phyloP scores from a whole-genome alignment of 1,140 invertebrate genomes.

The Leptestheria dahalacensis region DNA sequence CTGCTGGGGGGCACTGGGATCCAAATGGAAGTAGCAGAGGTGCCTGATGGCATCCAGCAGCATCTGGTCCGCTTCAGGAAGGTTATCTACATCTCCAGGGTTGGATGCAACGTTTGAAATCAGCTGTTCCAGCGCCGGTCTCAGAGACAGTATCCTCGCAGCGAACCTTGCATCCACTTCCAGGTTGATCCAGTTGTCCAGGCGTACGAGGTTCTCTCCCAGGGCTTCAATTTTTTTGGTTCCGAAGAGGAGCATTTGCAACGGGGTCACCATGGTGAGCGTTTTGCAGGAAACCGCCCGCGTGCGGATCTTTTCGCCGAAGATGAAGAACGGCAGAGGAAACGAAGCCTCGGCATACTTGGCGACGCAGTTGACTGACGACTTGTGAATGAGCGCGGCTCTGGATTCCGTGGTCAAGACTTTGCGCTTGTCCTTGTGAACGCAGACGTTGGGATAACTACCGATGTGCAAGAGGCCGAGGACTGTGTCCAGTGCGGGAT shows the following conservation, averaged over 20 bases:
- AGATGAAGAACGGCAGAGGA: conserved; percentile 90
- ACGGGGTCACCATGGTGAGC: conserved; percentile 87
- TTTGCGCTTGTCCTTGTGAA: conserved; percentile 87
- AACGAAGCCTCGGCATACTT: conserved; percentile 51
- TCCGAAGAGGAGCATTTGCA: conserved; percentile 85
- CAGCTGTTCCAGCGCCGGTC: conserved; percentile 72
- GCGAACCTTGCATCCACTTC: conserved; percentile 63
- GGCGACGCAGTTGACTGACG: conserved; percentile 88
- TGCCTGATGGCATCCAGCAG: conserved; percentile 32
- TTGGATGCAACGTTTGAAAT: conserved; percentile 59
- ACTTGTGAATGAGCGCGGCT: conserved; percentile 85
- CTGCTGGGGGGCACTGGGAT: neutral
- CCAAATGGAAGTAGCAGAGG: conserved; percentile 36
- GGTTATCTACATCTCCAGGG: conserved; percentile 40
- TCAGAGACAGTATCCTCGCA: conserved; percentile 62
- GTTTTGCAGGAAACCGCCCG: conserved; percentile 93
- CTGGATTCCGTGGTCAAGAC: conserved; percentile 91
- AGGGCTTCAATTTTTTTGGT: conserved; percentile 62
- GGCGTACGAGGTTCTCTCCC: conserved; percentile 37
- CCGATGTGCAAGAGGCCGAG: conserved; percentile 75
- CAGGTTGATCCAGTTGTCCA: conserved; percentile 88
- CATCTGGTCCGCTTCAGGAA: conserved; percentile 21
- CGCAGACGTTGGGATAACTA: conserved; percentile 91
- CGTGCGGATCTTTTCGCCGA: conserved; percentile 94
- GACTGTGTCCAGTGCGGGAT: conserved; percentile 68